phyloP scores from a whole-genome alignment of 2,113 vertebrate species.

The Heloderma charlesbogerti region DNA sequence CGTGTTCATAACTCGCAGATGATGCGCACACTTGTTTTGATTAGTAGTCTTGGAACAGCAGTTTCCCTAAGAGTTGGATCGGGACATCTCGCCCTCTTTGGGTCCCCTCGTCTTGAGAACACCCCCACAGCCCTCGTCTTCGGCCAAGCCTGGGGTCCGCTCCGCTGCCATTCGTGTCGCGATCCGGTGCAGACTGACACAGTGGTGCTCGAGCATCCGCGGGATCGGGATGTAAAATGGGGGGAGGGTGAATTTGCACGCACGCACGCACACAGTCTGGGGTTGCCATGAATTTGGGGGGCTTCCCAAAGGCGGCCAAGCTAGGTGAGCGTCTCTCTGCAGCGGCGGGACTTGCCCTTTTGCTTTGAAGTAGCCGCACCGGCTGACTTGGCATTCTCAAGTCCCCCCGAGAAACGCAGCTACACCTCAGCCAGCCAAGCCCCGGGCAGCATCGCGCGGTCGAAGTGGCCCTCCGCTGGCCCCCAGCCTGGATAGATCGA shows the following conservation, averaged over 20 bases:
- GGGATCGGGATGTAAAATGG: not conserved
- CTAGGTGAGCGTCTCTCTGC: constrained; percentile 72
- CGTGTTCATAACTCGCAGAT: not conserved
- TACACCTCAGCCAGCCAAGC: not conserved
- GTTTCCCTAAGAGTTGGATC: not conserved
- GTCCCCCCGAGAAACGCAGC: not conserved
- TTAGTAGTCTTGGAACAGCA: not conserved
- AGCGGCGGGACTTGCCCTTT: not conserved
- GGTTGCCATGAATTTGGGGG: not conserved
- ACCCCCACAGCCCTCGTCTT: not conserved
- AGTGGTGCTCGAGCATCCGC: not conserved
- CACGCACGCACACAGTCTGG: too few relatives aligned
- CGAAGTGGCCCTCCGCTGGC: not conserved
- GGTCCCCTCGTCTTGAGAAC: not conserved
- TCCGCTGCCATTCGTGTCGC: not conserved
- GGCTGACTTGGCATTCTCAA: not conserved
- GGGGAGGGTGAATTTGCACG: not conserved
- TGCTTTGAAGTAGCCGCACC: not conserved
- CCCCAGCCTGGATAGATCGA: not conserved
- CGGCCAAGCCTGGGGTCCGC: not conserved
- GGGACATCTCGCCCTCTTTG: not conserved
- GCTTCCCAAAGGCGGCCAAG: constrained; percentile 55
- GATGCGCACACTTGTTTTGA: not conserved
- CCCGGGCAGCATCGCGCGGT: not conserved
- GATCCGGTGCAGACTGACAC: not conserved